Conservation (phyloP, 2,113 vertebrate species). For the Panurus biarmicus region DNA sequence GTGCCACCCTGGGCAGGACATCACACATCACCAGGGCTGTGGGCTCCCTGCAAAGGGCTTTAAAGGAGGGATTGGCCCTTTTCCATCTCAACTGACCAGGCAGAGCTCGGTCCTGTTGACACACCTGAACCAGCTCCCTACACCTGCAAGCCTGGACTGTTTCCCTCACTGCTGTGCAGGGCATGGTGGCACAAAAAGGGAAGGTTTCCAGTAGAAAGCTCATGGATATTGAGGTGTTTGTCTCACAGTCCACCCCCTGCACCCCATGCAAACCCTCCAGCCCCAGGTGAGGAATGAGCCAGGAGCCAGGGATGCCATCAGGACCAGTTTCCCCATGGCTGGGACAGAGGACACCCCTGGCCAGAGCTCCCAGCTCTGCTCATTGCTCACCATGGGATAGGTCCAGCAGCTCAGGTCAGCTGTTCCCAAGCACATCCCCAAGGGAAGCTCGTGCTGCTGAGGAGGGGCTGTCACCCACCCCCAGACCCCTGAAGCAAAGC, state of each 20-base stretch:
- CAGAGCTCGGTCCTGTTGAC: background rate
- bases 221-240: fast-evolving
- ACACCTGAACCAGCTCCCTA: background rate
- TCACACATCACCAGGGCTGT: fast-evolving
- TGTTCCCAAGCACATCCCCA: background rate
- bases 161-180: background rate
- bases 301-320: fast-evolving
- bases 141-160: background rate
- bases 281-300: background rate
- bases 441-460: background rate
- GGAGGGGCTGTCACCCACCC: background rate
- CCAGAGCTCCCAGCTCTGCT: background rate
- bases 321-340: fast-evolving
- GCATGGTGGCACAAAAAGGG: background rate
- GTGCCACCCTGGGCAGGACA: background rate
- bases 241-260: background rate
- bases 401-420: fast-evolving
- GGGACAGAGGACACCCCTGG: background rate
- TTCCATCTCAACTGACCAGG: fast-evolving
- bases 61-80: background rate
- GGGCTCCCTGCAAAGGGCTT: background rate
- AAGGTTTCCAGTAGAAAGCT: background rate
- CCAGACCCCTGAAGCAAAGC: background rate
- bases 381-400: background rate
- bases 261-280: background rate